These are phyloP conservation scores for Pseudoatta argentina DNA, from an alignment of 1,140 invertebrate genomes.

Conservation along the genomic window DNA sequence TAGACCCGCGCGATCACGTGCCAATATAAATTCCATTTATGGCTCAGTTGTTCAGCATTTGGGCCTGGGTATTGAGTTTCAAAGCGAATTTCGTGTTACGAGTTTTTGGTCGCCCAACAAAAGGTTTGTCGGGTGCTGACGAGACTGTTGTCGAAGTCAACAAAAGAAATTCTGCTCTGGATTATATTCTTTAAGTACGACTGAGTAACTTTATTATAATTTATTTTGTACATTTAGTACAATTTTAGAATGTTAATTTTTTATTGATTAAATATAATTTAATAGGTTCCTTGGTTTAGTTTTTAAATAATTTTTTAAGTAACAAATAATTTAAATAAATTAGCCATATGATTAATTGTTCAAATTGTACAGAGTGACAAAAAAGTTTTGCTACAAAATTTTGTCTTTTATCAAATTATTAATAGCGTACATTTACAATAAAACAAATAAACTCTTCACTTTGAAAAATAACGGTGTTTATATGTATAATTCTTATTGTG, in stretches of 20 bases:
- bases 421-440: too few relatives aligned
- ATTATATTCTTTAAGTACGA: not conserved
- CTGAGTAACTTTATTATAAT: not conserved
- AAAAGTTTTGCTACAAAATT: too few relatives aligned
- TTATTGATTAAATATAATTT: not conserved
- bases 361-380: too few relatives aligned
- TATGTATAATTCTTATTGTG: too few relatives aligned
- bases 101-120: not conserved
- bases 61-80: conserved; percentile 39
- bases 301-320: too few relatives aligned
- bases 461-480: too few relatives aligned
- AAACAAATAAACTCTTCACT: too few relatives aligned
- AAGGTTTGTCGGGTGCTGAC: not conserved
- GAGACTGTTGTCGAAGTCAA: conserved; percentile 5
- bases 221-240: not conserved
- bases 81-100: conserved; percentile 36
- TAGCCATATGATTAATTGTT: too few relatives aligned
- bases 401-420: too few relatives aligned
- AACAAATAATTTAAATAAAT: too few relatives aligned
- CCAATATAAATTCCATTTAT: conserved; percentile 62
- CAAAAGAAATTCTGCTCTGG: not conserved
- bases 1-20: conserved; percentile 49
- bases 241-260: not conserved
- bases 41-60: conserved; percentile 14
- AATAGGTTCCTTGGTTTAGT: too few relatives aligned